These are phyloP conservation scores for Brachylomia viminalis DNA, from an alignment of 2,888 invertebrate genomes.

Conservation along the genomic window DNA sequence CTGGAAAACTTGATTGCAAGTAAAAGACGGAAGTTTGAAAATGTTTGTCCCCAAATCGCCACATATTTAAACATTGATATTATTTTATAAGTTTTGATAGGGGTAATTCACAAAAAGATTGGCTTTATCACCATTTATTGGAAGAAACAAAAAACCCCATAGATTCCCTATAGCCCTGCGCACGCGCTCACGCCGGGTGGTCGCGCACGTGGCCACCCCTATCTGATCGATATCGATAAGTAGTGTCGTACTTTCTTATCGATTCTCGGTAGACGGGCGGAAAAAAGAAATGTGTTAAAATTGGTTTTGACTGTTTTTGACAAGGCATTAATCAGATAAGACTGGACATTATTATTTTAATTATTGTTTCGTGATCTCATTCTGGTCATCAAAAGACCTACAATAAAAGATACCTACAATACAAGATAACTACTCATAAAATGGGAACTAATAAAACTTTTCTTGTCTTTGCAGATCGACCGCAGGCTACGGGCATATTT, in stretches of 20 bases:
- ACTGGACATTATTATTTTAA: too few relatives aligned
- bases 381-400: background rate
- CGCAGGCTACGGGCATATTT: constrained; percentile 86
- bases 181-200: constrained; percentile 86
- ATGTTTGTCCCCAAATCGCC: background rate
- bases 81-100: constrained; percentile 54
- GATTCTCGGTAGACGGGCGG: constrained; percentile 48
- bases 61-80: constrained; percentile 46
- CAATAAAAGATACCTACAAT: too few relatives aligned
- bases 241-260: constrained; percentile 72
- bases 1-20: background rate
- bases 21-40: background rate
- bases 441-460: constrained; percentile 10
- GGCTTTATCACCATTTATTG: constrained; percentile 60
- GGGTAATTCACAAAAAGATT: constrained; percentile 65
- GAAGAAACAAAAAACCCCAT: constrained; percentile 72
- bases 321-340: constrained; percentile 11
- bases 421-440: background rate
- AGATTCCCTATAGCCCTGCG: constrained; percentile 67
- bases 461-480: constrained; percentile 82
- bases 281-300: constrained; percentile 50
- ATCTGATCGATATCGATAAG: constrained; percentile 84
- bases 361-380: too few relatives aligned
- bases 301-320: constrained; percentile 41
- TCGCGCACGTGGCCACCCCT: constrained; percentile 87